Evolutionary conservation across 1,140 invertebrate species (phyloP).

Genomic region (Xylocopa sonorina): DNA sequence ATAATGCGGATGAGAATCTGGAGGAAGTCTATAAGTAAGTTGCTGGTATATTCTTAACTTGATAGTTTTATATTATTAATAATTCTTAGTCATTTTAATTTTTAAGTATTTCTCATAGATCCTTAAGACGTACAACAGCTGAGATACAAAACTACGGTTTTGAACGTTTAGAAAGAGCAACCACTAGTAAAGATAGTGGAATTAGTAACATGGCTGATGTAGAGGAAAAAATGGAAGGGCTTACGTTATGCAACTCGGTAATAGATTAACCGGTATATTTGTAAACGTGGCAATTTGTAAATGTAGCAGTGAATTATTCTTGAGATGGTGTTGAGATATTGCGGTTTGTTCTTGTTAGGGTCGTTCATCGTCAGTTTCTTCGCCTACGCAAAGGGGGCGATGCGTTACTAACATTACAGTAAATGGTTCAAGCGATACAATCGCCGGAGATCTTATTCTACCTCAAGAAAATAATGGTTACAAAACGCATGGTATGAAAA

Average conservation of each 20-base stretch:
- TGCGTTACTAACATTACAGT: conserved; percentile 74
- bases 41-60: not conserved
- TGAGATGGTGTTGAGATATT: not conserved
- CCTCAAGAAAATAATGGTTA: conserved; percentile 81
- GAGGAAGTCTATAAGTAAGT: conserved; percentile 91
- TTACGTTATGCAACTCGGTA: conserved; percentile 80
- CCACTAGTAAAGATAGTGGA: conserved; percentile 93
- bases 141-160: conserved; percentile 96
- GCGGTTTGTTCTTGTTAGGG: conserved; percentile 67
- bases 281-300: no score
- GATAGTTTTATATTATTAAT: not conserved
- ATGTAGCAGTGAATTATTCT: not conserved
- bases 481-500: conserved; percentile 73
- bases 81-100: conserved; percentile 48
- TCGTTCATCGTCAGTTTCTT: conserved; percentile 80
- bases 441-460: conserved; percentile 78
- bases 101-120: conserved; percentile 78
- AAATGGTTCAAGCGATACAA: conserved; percentile 79
- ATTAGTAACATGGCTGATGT: conserved; percentile 91
- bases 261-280: conserved; percentile 17
- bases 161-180: conserved; percentile 88
- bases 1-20: conserved; percentile 85
- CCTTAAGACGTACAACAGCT: conserved; percentile 93
- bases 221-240: conserved; percentile 83
- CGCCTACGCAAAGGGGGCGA: conserved; percentile 80